A percentile compares a stretch with the other conserved stretches of the same genome.
These are phyloP conservation scores for Chaetura pelagica DNA, from an alignment of 2,113 vertebrate species.

Conservation along the genomic window DNA sequence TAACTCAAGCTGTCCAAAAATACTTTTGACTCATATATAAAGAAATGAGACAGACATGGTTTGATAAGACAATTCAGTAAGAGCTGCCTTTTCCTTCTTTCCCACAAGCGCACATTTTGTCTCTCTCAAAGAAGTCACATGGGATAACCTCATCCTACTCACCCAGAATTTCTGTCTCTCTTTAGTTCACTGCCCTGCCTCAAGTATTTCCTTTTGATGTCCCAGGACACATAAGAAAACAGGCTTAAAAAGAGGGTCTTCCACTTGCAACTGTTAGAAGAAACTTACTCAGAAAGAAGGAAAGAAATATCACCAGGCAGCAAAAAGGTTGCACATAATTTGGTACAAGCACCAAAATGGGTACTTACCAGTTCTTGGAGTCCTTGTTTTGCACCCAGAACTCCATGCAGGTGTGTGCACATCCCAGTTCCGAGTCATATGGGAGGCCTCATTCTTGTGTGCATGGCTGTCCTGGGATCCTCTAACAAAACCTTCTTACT, in stretches of 20 bases:
- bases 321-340: neutral
- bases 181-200: neutral
- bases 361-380: neutral
- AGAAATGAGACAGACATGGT: neutral
- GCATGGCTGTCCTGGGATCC: neutral
- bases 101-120: neutral
- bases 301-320: neutral
- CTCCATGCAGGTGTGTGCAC: accelerated
- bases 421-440: accelerated
- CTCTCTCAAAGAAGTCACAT: neutral
- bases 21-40: neutral
- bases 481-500: neutral
- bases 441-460: neutral
- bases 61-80: neutral
- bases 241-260: neutral
- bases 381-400: neutral
- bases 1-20: conserved; percentile 9
- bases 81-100: neutral
- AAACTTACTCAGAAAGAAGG: neutral
- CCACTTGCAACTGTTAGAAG: neutral
- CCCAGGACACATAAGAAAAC: neutral
- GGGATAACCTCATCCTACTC: neutral
- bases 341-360: neutral
- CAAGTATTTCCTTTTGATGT: neutral
- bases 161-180: neutral